Evolutionary conservation across 2,113 vertebrate genomes (phyloP).

Genomic region (Butorides virescens): DNA sequence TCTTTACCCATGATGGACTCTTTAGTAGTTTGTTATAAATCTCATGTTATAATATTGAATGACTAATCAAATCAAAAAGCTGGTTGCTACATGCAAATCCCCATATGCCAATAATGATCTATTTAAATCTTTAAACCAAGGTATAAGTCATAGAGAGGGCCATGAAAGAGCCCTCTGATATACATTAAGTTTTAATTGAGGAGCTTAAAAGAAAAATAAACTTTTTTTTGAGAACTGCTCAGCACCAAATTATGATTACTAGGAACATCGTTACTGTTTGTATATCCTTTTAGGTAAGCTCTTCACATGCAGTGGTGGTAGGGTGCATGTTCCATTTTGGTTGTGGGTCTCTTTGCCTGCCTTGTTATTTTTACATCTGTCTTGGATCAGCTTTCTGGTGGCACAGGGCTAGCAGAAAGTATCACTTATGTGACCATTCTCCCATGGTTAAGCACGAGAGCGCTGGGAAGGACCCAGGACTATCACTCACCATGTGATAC

Average conservation of each 20-base stretch:
- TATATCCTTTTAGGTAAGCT: neutral
- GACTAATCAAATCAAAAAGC: neutral
- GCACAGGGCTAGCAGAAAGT: neutral
- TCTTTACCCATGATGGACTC: neutral
- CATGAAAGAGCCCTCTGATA: neutral
- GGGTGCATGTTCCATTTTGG: neutral
- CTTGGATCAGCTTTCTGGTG: neutral
- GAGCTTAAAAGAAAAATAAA: neutral
- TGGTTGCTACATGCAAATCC: neutral
- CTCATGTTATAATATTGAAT: neutral
- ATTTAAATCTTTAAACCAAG: neutral
- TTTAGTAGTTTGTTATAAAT: neutral
- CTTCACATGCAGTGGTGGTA: neutral
- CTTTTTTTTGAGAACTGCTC: neutral
- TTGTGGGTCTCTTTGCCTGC: neutral
- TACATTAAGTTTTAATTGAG: neutral
- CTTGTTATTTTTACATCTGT: neutral
- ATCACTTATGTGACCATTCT: neutral
- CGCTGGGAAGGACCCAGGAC: neutral
- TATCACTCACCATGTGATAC: fast-evolving
- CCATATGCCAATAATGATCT: neutral
- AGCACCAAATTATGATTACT: neutral
- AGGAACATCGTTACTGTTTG: neutral
- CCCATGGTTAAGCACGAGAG: fast-evolving
- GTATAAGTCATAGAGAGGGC: neutral